Evolutionary conservation across 2,113 vertebrate genomes (phyloP).

Genomic region (Piliocolobus tephrosceles): DNA sequence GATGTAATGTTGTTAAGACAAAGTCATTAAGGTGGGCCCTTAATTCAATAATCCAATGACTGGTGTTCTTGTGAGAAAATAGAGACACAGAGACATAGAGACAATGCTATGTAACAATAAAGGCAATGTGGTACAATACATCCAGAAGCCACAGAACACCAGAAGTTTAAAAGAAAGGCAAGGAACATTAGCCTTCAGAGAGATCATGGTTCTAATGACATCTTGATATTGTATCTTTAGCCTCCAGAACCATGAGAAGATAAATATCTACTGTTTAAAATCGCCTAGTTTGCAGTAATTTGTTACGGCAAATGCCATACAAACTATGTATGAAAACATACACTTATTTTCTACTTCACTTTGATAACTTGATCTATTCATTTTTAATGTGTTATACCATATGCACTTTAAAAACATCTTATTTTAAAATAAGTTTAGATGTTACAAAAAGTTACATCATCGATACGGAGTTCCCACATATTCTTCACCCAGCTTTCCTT

Average conservation of each 20-base stretch:
- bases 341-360: background rate
- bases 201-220: background rate
- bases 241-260: background rate
- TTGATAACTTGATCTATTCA: background rate
- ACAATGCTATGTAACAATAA: background rate
- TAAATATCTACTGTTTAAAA: background rate
- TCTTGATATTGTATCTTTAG: background rate
- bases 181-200: background rate
- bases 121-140: background rate
- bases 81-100: background rate
- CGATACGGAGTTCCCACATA: background rate
- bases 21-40: background rate
- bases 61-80: background rate
- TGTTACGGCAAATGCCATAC: background rate
- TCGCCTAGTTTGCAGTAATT: background rate
- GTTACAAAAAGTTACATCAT: background rate
- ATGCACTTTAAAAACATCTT: background rate
- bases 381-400: background rate
- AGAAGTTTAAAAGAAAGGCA: background rate
- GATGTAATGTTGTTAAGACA: constrained; percentile 8
- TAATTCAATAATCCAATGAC: background rate
- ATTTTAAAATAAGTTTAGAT: constrained; percentile 26
- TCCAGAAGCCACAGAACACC: background rate
- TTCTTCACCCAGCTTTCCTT: background rate
- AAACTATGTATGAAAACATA: background rate